Percentiles rank a stretch among this genome's conserved stretches.
Evolutionary conservation across 1,140 invertebrate genomes (phyloP).

Genomic region (Hypsibius dujardini): DNA sequence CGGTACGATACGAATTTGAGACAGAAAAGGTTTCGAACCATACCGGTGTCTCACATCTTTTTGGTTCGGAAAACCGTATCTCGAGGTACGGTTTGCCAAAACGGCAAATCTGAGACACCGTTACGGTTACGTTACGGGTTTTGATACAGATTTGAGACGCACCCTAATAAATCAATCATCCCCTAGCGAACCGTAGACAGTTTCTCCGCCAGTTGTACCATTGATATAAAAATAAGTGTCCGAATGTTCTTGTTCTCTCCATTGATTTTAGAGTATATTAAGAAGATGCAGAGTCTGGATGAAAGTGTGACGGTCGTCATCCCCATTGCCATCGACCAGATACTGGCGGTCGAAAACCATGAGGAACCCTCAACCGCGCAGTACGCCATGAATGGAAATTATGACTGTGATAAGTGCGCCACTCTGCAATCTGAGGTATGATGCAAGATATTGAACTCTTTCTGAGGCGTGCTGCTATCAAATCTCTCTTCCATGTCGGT

Average conservation of each 20-base stretch:
- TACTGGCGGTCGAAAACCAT: background rate
- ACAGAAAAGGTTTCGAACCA: too few relatives aligned
- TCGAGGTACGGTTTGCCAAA: too few relatives aligned
- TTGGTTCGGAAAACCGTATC: too few relatives aligned
- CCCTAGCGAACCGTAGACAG: background rate
- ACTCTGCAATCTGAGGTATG: background rate
- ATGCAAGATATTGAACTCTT: background rate
- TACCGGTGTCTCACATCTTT: too few relatives aligned
- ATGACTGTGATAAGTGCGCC: background rate
- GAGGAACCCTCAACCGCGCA: background rate
- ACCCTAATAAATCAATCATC: too few relatives aligned
- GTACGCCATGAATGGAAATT: background rate
- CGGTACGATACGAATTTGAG: too few relatives aligned
- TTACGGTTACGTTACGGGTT: too few relatives aligned
- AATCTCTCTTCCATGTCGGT: background rate
- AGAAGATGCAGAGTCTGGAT: background rate
- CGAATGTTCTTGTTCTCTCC: too few relatives aligned
- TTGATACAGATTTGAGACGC: too few relatives aligned
- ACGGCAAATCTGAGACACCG: too few relatives aligned
- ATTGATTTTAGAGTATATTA: conserved; percentile 15
- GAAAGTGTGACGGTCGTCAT: background rate
- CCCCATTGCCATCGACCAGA: background rate
- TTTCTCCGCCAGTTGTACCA: background rate
- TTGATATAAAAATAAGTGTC: too few relatives aligned
- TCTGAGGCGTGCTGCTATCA: background rate